Evolutionary conservation across 2,113 vertebrate species (phyloP).

Genomic region (Boleophthalmus pectinirostris): DNA sequence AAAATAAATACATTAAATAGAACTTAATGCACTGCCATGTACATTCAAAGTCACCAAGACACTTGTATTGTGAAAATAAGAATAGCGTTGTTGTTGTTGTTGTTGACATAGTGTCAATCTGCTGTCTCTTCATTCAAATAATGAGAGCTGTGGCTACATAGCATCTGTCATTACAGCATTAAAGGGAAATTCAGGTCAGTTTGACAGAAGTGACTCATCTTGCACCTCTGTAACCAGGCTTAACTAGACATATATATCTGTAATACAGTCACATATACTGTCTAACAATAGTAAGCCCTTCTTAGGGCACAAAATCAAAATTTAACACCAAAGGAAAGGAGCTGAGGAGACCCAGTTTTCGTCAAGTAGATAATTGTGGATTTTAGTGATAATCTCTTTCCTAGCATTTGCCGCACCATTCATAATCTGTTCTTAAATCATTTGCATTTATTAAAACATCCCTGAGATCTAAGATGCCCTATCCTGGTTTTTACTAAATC

Average conservation of each 20-base stretch:
- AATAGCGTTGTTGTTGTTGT: slow-evolving; percentile 22
- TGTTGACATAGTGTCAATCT: slow-evolving; percentile 23
- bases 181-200: slow-evolving; percentile 57
- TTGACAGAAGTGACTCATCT: slow-evolving; percentile 49
- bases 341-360: not conserved
- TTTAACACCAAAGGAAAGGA: not conserved
- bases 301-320: not conserved
- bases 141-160: slow-evolving; percentile 37
- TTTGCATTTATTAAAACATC: slow-evolving; percentile 29
- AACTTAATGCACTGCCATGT: not conserved
- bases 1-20: too few relatives aligned
- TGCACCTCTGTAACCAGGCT: slow-evolving; percentile 20
- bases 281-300: not conserved
- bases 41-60: slow-evolving; percentile 7
- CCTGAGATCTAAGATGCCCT: slow-evolving; percentile 16
- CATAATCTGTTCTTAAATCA: slow-evolving; percentile 29
- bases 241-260: not conserved
- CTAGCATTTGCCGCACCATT: not conserved
- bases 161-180: slow-evolving; percentile 59
- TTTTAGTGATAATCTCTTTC: not conserved
- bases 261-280: not conserved
- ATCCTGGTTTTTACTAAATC: slow-evolving; percentile 41
- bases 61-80: not conserved
- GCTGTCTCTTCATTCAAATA: slow-evolving; percentile 32
- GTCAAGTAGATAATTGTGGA: slow-evolving; percentile 3